A percentile compares a stretch with the other conserved stretches of the same genome.
phyloP scores from a whole-genome alignment of 53 echinoderm and acorn worm species.

The Astropecten irregularis region DNA sequence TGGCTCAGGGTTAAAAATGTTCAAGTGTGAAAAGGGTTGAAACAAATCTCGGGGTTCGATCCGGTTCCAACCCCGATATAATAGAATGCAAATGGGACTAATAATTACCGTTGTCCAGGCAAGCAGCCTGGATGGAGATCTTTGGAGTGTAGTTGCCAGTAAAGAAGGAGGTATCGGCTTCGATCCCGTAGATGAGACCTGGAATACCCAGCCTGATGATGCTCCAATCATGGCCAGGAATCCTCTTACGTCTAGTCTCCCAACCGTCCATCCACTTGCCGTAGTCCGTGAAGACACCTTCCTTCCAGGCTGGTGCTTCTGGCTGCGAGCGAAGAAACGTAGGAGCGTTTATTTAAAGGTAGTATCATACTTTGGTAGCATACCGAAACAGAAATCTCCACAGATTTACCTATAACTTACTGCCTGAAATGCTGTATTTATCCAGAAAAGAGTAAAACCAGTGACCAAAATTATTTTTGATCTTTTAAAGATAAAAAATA shows the following conservation, averaged over 20 bases:
- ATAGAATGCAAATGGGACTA: background rate
- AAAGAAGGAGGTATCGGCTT: constrained; percentile 74
- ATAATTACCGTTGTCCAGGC: constrained; percentile 55
- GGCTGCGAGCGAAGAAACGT: constrained; percentile 32
- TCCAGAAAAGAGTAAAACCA: too few relatives aligned
- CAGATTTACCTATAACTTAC: too few relatives aligned
- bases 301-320: constrained; percentile 69
- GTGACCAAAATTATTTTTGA: too few relatives aligned
- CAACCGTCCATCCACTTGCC: constrained; percentile 91
- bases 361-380: too few relatives aligned
- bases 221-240: constrained; percentile 85
- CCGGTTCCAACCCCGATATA: too few relatives aligned
- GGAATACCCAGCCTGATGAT: constrained; percentile 75
- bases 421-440: too few relatives aligned
- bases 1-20: too few relatives aligned
- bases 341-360: too few relatives aligned
- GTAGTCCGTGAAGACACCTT: constrained; percentile 70
- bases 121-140: constrained; percentile 76
- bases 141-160: constrained; percentile 83
- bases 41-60: too few relatives aligned
- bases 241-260: constrained; percentile 82
- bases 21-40: too few relatives aligned
- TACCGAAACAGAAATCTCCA: too few relatives aligned
- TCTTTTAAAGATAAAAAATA: too few relatives aligned
- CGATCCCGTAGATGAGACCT: constrained; percentile 69